Evolutionary conservation across 2,113 vertebrate species (phyloP).

Genomic region (Sakesphorus luctuosus): DNA sequence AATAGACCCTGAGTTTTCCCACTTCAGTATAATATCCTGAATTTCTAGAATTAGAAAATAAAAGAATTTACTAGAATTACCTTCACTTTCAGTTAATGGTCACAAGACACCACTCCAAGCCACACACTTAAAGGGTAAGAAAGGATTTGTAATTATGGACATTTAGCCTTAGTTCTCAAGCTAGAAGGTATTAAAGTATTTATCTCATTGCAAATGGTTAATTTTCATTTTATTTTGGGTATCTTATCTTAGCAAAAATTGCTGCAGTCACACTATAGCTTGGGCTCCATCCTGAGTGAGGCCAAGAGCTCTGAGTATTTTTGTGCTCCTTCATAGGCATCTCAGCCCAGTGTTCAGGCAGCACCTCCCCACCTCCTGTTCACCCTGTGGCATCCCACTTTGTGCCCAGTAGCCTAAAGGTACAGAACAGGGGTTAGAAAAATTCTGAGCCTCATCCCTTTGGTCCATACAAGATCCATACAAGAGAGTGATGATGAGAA

Average conservation of each 20-base stretch:
- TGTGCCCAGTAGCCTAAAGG: not conserved
- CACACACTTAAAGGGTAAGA: not conserved
- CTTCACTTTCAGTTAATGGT: not conserved
- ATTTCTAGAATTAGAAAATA: not conserved
- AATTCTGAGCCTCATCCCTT: not conserved
- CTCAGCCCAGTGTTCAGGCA: not conserved
- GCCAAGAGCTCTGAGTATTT: not conserved
- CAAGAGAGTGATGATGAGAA: accelerated
- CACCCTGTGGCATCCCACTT: not conserved
- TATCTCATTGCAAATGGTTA: not conserved
- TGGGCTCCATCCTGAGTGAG: not conserved
- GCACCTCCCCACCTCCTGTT: not conserved
- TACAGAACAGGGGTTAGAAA: not conserved
- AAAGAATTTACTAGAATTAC: not conserved
- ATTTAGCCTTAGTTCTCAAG: not conserved
- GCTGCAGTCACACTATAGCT: not conserved
- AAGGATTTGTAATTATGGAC: not conserved
- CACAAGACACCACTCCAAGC: not conserved
- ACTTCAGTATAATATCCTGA: not conserved
- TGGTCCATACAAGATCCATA: not conserved
- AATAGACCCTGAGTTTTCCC: not conserved
- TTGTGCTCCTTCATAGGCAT: not conserved
- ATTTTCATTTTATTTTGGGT: not conserved
- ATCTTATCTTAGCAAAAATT: not conserved
- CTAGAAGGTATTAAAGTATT: not conserved